These are phyloP conservation scores for Poeciliopsis prolifica DNA, from an alignment of 2,113 vertebrate genomes.

Conservation along the genomic window DNA sequence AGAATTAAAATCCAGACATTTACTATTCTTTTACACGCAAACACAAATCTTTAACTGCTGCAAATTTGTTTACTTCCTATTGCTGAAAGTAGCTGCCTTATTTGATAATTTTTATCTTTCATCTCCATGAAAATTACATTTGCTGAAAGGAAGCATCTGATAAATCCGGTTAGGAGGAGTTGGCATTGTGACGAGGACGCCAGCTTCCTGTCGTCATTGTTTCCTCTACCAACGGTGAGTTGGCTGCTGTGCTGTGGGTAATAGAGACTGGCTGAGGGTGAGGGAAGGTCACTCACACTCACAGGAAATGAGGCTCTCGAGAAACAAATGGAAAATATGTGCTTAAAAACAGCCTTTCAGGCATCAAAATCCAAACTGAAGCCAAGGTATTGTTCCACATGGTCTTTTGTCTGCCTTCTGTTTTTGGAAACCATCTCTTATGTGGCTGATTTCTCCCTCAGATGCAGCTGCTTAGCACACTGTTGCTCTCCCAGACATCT, in stretches of 20 bases:
- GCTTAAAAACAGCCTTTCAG: constrained; percentile 30
- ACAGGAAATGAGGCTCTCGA: constrained; percentile 45
- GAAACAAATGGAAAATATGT: constrained; percentile 49
- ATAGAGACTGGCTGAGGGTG: constrained; percentile 24
- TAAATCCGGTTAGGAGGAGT: constrained; percentile 68
- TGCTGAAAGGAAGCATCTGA: constrained; percentile 51
- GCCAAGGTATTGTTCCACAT: constrained; percentile 44
- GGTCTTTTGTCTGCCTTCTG: neutral
- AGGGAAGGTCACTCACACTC: constrained; percentile 41
- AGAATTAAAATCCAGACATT: neutral
- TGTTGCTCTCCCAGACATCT: constrained; percentile 36
- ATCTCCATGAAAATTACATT: constrained; percentile 60
- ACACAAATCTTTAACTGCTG: neutral
- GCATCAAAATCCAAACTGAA: constrained; percentile 1
- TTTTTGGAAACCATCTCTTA: neutral
- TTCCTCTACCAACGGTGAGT: constrained; percentile 31
- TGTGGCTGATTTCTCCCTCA: constrained; percentile 15
- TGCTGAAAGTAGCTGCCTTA: constrained; percentile 23
- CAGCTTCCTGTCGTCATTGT: constrained; percentile 51
- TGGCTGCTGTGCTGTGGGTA: constrained; percentile 28
- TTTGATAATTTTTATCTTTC: constrained; percentile 45
- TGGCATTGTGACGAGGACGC: constrained; percentile 54
- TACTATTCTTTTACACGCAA: neutral
- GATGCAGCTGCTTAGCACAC: constrained; percentile 28
- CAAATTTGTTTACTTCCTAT: constrained; percentile 36